Base-by-base conservation (phyloP, 2,888 invertebrate species). In the Theretra japonica region DNA sequence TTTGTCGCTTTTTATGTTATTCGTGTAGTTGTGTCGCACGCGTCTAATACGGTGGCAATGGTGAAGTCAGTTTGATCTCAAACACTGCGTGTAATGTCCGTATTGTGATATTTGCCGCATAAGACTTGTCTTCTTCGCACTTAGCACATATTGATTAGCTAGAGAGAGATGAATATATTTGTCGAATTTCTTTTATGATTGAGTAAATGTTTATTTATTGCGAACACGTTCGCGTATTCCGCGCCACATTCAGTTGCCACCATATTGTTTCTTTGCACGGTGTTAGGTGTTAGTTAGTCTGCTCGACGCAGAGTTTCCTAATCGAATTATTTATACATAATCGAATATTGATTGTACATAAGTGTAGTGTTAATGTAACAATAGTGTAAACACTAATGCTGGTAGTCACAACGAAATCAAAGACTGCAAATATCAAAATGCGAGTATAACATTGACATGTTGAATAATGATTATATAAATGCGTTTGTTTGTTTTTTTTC, bases 341-440 rank as follows among this genome's bases (percentile, higher is more conserved):
- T 93, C 91, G 92, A 93, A 91, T 93, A 90, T 80, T 74, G 85
- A 81, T 84, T 92, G 92, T 93, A 92, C 88, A 92, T 93, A 93
- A 86, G 83, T 79, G 72, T 73, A 73, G 58, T 74, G 60, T 74
- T 74, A 65, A 62, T 62, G 21, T 70, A 70, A 33, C 75, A 76
- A 74, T 75, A 33, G 79, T 78, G 77, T 80, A 81, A 80, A 86
- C 86, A 81, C 82, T 84, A 86, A 91, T 88, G 89, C 92, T 92
- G 88, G 91, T 94, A 93, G 94, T 94, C 94, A 93, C 94, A 94
- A 94, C 90, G 93, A 92, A 93, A 90, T 90, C 89, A 92, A 94
- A 94, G 94, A 94, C 94, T 94, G 94, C 93, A 82, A 87, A 91
- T 91, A 86, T 90, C 90, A 83, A 86, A 78, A 73, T 78, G 74